A percentile compares a stretch with the other conserved stretches of the same genome.
Evolutionary conservation across 1,140 invertebrate species (phyloP).

Genomic region (Caenorhabditis elegans): DNA sequence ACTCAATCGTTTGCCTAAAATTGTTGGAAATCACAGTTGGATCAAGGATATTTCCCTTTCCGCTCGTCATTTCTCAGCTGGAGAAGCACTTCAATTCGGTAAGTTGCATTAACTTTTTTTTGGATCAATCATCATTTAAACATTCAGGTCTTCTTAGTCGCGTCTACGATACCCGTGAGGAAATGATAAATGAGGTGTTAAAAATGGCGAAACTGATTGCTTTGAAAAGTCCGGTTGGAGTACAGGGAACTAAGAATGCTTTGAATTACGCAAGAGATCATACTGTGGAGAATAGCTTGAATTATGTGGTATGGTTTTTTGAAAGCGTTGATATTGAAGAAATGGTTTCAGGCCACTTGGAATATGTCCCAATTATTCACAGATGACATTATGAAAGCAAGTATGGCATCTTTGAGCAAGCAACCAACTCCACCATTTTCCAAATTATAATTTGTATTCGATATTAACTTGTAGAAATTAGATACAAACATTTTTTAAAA

Average conservation of each 20-base stretch:
- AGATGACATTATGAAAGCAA: constrained; percentile 83
- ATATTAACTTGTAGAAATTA: too few relatives aligned
- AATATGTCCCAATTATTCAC: constrained; percentile 85
- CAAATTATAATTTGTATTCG: constrained; percentile 36
- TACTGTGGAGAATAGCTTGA: constrained; percentile 66
- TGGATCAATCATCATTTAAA: constrained; percentile 69
- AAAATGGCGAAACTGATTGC: constrained; percentile 80
- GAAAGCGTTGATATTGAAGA: constrained; percentile 61
- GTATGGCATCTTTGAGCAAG: constrained; percentile 77
- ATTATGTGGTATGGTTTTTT: constrained; percentile 69
- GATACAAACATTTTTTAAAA: too few relatives aligned
- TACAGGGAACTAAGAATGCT: constrained; percentile 72
- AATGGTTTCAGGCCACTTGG: constrained; percentile 69
- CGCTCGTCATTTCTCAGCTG: constrained; percentile 77
- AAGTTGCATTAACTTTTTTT: constrained; percentile 75
- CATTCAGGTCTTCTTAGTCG: constrained; percentile 43
- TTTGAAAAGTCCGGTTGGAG: constrained; percentile 88
- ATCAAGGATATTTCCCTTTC: constrained; percentile 84
- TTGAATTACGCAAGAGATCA: constrained; percentile 82
- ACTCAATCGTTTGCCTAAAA: constrained; percentile 86
- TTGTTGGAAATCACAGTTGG: constrained; percentile 85
- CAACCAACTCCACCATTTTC: constrained; percentile 41
- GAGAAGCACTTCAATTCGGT: constrained; percentile 79
- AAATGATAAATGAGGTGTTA: constrained; percentile 75
- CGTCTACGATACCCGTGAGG: constrained; percentile 60